Base-by-base conservation (phyloP, 2,888 invertebrate genomes). In the Andrena minutula region DNA sequence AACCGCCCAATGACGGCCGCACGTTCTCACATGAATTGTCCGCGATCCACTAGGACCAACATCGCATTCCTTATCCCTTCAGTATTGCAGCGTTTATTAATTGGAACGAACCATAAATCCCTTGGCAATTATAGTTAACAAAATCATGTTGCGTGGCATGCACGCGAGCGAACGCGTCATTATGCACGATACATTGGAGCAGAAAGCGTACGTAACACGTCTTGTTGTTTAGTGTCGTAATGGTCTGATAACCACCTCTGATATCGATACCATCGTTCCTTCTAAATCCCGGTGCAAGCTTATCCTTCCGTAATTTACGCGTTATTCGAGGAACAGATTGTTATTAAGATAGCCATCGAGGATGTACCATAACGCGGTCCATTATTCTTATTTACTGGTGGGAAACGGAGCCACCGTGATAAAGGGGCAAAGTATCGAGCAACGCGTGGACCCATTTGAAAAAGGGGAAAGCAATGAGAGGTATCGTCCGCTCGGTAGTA, bases 361-460 rank as follows among this genome's bases (percentile, higher is more conserved):
- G 79, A 66, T 85, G 79, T 75, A 77, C 83, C 51, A 75, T 75
- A 64, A 77, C 73, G 75, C 26, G 87, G 73, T 86, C 73, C 87
- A 87, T 86, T 87, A 86, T 87, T 85, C 82, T 87, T 85, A 84
- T 76, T 69, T 63, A 70, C 75, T 32, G 73, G 58, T 77, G 86
- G 75, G 77, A 80, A 75, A 70, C 72, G 47, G 70, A 75, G 76
- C 72, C 58, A 72, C 61, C 56, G 71, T 76, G 72, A 72, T 75
- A 70, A 79, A 76, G 70, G 28, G 74, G 64, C 64, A 20, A 71
- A 51, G 12, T 71, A 84, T 71, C 69, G 68, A 30, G 53, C 69
- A 72, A 77, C 69, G 41, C 16, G 49, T 58, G 58, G 71, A 69
- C 75, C 47, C 32, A 72, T 56, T 76, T 49, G 41, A 16, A 30